Percentiles rank a stretch among this genome's conserved stretches.
These are phyloP conservation scores for sheep (Ovis aries) DNA, from an alignment of 2,113 vertebrate genomes.

Conservation along the genomic window DNA sequence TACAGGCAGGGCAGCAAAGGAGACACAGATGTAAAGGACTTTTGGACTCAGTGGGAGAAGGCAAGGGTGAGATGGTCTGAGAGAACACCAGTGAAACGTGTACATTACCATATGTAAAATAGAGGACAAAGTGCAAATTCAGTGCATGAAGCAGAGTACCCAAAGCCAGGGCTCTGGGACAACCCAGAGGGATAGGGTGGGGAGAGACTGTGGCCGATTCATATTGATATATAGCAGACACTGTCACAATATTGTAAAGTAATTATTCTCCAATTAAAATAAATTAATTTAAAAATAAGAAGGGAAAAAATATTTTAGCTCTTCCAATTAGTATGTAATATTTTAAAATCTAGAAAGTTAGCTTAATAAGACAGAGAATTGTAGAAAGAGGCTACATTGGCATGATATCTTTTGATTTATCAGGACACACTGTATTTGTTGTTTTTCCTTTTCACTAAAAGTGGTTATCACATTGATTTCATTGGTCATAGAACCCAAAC, in stretches of 20 bases:
- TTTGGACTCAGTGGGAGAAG: background rate
- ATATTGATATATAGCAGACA: background rate
- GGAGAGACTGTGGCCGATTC: background rate
- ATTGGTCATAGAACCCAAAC: background rate
- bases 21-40: background rate
- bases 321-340: background rate
- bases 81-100: background rate
- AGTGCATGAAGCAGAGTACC: background rate
- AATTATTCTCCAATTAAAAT: background rate
- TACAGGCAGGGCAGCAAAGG: background rate
- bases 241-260: background rate
- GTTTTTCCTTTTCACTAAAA: background rate
- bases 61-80: background rate
- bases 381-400: background rate
- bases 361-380: background rate
- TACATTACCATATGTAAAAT: background rate
- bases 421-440: background rate
- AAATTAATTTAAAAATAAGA: background rate
- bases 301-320: background rate
- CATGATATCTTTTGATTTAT: background rate
- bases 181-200: background rate
- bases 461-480: background rate
- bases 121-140: background rate
- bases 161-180: background rate
- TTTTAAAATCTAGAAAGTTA: constrained; percentile 25